Conservation (phyloP, 2,797 vertebrate genomes). For the Peromyscus attwateri region DNA sequence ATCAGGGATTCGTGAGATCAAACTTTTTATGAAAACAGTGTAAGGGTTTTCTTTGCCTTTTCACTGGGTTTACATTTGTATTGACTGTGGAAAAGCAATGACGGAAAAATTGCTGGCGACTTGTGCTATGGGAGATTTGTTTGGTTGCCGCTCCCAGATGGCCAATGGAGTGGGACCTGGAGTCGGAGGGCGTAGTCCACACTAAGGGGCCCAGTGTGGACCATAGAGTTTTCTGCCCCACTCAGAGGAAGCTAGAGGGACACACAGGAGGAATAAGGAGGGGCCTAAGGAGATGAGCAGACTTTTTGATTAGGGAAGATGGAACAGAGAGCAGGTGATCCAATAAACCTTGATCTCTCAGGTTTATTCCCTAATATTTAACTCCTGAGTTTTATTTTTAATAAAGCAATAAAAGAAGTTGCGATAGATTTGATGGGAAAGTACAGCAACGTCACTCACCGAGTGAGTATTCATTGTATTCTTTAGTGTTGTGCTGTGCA, state of each 20-base stretch:
- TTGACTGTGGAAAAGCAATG: slow-evolving; percentile 22
- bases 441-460: neutral
- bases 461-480: neutral
- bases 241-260: neutral
- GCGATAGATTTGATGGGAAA: neutral
- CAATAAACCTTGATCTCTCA: neutral
- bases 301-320: neutral
- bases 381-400: neutral
- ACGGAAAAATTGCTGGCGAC: neutral
- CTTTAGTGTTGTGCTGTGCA: neutral
- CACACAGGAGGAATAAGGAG: neutral
- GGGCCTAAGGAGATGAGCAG: too few relatives aligned
- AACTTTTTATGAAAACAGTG: slow-evolving; percentile 1
- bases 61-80: slow-evolving; percentile 1
- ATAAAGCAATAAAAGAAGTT: neutral
- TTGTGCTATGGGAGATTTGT: neutral
- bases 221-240: neutral
- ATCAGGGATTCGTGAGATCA: neutral
- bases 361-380: neutral
- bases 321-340: neutral
- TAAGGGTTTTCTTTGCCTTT: neutral
- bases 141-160: neutral
- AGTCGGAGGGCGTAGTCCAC: neutral
- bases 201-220: neutral
- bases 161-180: neutral